Conservation (phyloP, 2,113 vertebrate genomes). For the Erythrocercus mccallii region DNA sequence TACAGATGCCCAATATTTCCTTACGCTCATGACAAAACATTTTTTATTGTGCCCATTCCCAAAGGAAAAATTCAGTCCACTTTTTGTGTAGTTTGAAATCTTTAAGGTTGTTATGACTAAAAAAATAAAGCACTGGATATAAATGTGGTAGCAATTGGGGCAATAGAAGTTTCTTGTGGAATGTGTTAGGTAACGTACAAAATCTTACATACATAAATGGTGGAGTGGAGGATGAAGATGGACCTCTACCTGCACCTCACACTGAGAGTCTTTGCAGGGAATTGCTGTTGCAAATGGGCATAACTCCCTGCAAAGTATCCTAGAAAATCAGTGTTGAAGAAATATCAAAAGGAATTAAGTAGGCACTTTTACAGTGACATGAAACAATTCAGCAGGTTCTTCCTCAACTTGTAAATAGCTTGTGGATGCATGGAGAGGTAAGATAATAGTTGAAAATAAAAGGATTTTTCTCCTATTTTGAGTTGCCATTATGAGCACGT, state of each 20-base stretch:
- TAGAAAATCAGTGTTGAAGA: neutral
- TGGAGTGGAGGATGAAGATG: neutral
- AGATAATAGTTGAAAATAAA: neutral
- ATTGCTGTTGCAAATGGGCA: neutral
- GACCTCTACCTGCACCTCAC: neutral
- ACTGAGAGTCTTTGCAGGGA: neutral
- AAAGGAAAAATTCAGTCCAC: neutral
- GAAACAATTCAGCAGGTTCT: neutral
- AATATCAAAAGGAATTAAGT: neutral
- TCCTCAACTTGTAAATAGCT: neutral
- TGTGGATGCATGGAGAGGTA: neutral
- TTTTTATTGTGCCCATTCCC: neutral
- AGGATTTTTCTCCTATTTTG: neutral
- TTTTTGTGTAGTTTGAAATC: neutral
- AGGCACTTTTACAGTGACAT: neutral
- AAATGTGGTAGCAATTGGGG: neutral
- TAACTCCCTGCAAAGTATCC: neutral
- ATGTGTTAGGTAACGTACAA: neutral
- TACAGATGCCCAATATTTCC: neutral
- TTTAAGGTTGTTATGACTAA: neutral
- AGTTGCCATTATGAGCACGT: neutral
- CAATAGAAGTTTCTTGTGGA: neutral
- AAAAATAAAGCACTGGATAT: neutral
- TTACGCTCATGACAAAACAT: neutral
- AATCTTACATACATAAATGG: neutral